Conservation (phyloP, 2,888 invertebrate species). For the Meteorus colon region DNA sequence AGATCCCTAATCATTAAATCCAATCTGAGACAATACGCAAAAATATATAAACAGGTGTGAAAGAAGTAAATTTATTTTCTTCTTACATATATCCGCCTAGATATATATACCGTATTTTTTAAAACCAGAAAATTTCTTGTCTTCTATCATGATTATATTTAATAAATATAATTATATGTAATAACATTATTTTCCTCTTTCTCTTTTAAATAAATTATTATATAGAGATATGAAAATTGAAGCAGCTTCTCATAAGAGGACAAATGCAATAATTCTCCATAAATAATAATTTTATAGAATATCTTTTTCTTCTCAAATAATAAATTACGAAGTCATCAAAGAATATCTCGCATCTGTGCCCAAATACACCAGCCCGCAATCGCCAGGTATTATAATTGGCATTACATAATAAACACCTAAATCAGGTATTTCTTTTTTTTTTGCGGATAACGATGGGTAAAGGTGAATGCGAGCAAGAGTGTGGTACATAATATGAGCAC, state of each 20-base stretch:
- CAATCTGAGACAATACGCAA: neutral
- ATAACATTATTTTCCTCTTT: neutral
- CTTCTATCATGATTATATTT: neutral
- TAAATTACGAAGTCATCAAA: too few relatives aligned
- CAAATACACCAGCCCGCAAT: neutral
- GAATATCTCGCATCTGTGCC: too few relatives aligned
- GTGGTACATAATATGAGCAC: neutral
- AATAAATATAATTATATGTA: neutral
- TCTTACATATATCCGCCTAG: slow-evolving; percentile 5
- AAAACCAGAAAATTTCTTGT: neutral
- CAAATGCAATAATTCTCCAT: too few relatives aligned
- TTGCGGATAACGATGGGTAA: neutral
- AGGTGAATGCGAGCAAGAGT: neutral
- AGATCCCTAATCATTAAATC: neutral
- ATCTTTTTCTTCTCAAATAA: neutral
- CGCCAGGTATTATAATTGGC: neutral
- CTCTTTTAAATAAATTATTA: neutral
- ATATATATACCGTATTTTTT: neutral
- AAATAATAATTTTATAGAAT: neutral
- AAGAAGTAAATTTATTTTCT: slow-evolving; percentile 22
- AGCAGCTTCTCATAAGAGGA: neutral
- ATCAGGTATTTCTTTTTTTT: neutral
- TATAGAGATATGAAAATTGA: neutral
- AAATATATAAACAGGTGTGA: slow-evolving; percentile 8
- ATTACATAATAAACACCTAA: neutral